Conservation (phyloP, 2,113 vertebrate species). For the Apteryx mantelli region DNA sequence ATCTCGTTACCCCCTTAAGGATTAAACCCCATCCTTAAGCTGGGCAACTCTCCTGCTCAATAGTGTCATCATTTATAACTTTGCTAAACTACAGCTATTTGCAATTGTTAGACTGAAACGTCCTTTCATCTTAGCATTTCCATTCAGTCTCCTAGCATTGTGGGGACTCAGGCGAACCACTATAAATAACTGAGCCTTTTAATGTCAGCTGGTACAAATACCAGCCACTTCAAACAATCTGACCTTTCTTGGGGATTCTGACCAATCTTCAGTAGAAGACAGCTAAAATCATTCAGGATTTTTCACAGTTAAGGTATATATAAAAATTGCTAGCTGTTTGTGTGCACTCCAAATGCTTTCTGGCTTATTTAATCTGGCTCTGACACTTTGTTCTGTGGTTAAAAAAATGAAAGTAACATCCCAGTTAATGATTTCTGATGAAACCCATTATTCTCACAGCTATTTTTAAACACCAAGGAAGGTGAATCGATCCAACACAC, state of each 20-base stretch:
- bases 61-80: slow-evolving; percentile 36
- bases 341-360: background rate
- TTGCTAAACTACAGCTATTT: slow-evolving; percentile 29
- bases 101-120: slow-evolving; percentile 1
- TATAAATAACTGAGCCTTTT: slow-evolving; percentile 45
- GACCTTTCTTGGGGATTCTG: slow-evolving; percentile 51
- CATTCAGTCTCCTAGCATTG: slow-evolving; percentile 29
- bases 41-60: background rate
- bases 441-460: slow-evolving; percentile 66
- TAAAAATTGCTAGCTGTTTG: slow-evolving; percentile 9
- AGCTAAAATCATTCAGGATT: slow-evolving; percentile 42
- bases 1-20: background rate
- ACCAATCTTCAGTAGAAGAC: background rate
- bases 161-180: background rate
- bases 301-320: slow-evolving; percentile 11
- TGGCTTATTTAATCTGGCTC: slow-evolving; percentile 73
- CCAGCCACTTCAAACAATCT: slow-evolving; percentile 55
- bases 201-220: slow-evolving; percentile 61
- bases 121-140: slow-evolving; percentile 57
- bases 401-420: slow-evolving; percentile 60
- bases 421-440: slow-evolving; percentile 67
- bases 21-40: background rate
- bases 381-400: slow-evolving; percentile 59
- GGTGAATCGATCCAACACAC: slow-evolving; percentile 37
- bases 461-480: slow-evolving; percentile 61